Evolutionary conservation across 2,113 vertebrate genomes (phyloP).

Genomic region (Ictalurus punctatus): DNA sequence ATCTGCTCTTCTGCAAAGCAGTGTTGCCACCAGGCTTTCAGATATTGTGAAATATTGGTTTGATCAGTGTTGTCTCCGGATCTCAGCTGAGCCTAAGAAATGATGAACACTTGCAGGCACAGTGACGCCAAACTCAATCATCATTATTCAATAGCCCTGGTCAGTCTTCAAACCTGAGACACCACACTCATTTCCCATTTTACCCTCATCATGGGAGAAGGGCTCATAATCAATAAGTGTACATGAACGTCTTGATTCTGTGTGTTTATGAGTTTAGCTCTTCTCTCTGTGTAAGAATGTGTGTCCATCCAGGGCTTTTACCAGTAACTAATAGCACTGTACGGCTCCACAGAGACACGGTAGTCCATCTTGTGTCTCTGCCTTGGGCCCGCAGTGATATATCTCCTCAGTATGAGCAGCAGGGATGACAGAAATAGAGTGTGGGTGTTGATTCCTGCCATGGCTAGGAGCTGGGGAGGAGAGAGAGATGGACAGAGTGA

Average conservation of each 20-base stretch:
- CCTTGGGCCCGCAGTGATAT: slow-evolving; percentile 25
- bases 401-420: slow-evolving; percentile 38
- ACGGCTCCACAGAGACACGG: slow-evolving; percentile 8
- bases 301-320: slow-evolving; percentile 4
- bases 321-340: background rate
- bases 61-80: background rate
- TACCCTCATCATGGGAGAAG: slow-evolving; percentile 21
- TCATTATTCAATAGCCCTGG: slow-evolving; percentile 77
- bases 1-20: background rate
- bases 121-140: background rate
- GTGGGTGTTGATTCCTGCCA: slow-evolving; percentile 52
- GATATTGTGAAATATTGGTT: background rate
- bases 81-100: too few relatives aligned
- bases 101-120: too few relatives aligned
- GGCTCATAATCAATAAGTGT: background rate
- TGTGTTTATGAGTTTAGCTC: background rate
- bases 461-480: slow-evolving; percentile 39
- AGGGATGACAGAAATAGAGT: slow-evolving; percentile 50
- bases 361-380: slow-evolving; percentile 28
- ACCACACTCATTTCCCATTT: slow-evolving; percentile 40
- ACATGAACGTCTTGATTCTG: slow-evolving; percentile 1
- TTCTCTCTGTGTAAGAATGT: background rate
- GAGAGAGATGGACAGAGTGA: slow-evolving; percentile 51
- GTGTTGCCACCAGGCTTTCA: slow-evolving; percentile 4
- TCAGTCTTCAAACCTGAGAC: slow-evolving; percentile 68